A percentile compares a stretch with the other conserved stretches of the same genome.
These are phyloP conservation scores for Ophioderma brevispina DNA, from an alignment of 35 echinoderm and acorn worm genomes.

Conservation along the genomic window DNA sequence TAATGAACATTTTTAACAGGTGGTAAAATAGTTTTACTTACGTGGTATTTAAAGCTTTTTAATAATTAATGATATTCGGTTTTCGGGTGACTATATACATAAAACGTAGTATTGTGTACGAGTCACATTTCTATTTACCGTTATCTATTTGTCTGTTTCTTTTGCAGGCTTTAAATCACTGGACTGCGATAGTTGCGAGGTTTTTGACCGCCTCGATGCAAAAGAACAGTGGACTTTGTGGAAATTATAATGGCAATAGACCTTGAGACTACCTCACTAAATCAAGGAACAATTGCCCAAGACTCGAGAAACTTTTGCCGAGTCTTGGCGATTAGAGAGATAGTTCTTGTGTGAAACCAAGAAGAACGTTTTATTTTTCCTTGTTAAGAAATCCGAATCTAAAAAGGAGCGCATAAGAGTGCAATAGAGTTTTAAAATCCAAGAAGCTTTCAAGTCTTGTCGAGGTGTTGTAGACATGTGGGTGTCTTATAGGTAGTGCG, in stretches of 20 bases:
- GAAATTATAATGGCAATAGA: slow-evolving; percentile 81
- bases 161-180: slow-evolving; percentile 76
- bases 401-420: slow-evolving; percentile 48
- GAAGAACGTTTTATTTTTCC: slow-evolving; percentile 31
- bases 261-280: slow-evolving; percentile 68
- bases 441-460: slow-evolving; percentile 55
- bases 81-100: too few species aligned
- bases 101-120: not conserved
- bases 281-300: slow-evolving; percentile 43
- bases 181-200: slow-evolving; percentile 95
- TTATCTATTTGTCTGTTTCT: slow-evolving; percentile 15
- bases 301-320: slow-evolving; percentile 68
- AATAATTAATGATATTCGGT: too few species aligned
- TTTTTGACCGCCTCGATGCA: slow-evolving; percentile 58
- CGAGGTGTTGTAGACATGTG: slow-evolving; percentile 68
- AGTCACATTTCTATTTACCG: not conserved
- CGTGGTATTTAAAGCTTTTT: too few species aligned
- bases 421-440: slow-evolving; percentile 68
- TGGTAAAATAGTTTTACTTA: too few species aligned
- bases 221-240: slow-evolving; percentile 87
- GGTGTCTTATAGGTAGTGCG: slow-evolving; percentile 78
- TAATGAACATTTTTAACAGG: too few species aligned
- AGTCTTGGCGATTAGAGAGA: slow-evolving; percentile 67
- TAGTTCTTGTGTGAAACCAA: slow-evolving; percentile 24
- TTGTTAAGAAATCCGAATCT: slow-evolving; percentile 39